Base-by-base conservation (phyloP, 2,113 vertebrate genomes). In the Hemiscyllium ocellatum region DNA sequence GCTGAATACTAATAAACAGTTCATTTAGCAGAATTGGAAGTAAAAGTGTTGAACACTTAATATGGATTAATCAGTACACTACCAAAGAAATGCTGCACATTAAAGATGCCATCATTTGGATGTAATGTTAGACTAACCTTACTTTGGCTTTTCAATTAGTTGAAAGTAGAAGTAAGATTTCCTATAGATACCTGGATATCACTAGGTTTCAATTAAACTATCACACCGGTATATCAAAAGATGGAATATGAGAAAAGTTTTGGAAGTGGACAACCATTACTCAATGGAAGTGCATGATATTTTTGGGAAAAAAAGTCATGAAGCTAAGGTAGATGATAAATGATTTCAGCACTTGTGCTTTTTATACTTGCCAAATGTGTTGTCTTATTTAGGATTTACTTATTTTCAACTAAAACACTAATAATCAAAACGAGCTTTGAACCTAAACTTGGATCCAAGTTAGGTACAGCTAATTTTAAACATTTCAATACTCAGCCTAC, bases 1-100 rank as follows among this genome's bases (percentile, higher is more conserved):
- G 89, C 33, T 91, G 65, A 91, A 91, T 89, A 89, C 33, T 90
- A 29, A 90, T 90, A 17, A 83, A 52, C 87, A 90, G 33, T 33
- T 33, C 61, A 4, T 52, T 17, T 90, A 90, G 20, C 52, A 61
- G 86, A 61, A 89, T 89, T 89, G 2, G 52, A 33, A 13, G 56
- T 4, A 10, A 61, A 56, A 22, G 52, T 26, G 3, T 56, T 89
- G 50, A 61, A 87, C 47, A 24, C 19, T n/a, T n/a, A 85, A 90
- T 65, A 15, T n/a, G n/a, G 12, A 56, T 61, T 65, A 56, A n/a
- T 56, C 47, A 52, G 7, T 89, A 24, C 52, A 29, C 47, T 5
- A 89, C 10, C 29, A 24, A 80, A n/a, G 26, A 52, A 52, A 20
- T 56, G 26, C 33, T 90, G n/a, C 52, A n/a, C 65, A 15, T 29